Conservation (phyloP, 2,797 vertebrate genomes). For the Sebastes itinus region DNA sequence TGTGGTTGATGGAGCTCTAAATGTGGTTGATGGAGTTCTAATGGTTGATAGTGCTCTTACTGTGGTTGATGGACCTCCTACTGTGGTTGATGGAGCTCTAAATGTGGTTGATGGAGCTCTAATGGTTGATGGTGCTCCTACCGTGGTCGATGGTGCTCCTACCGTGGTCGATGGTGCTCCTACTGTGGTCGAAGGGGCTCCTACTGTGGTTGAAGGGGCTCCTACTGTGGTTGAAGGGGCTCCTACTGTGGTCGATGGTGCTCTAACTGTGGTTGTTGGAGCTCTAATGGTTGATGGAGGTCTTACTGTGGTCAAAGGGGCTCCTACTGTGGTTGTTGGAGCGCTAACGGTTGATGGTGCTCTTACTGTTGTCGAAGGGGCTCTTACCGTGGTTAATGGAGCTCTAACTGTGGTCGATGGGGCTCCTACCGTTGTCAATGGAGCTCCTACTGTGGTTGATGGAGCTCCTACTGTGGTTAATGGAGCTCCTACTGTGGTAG, state of each 20-base stretch:
- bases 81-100: neutral
- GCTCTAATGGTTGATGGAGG: neutral
- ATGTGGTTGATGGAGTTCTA: neutral
- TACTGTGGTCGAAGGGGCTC: no score
- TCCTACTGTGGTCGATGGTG: neutral
- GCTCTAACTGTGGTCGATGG: neutral
- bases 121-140: neutral
- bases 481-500: neutral
- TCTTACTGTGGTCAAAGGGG: neutral
- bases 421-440: neutral
- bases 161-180: neutral
- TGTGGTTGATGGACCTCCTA: neutral
- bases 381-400: neutral
- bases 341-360: neutral
- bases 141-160: neutral
- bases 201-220: accelerated
- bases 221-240: no score
- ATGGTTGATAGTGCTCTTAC: no score
- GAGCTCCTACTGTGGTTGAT: neutral
- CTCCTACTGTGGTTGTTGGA: neutral
- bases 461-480: neutral
- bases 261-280: neutral
- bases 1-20: neutral
- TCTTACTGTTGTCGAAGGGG: no score
- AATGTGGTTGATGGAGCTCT: neutral